Evolutionary conservation across 2,797 vertebrate species (phyloP), one percentile per base, ranked within the genome.

Genomic region (Tinamus major): DNA sequence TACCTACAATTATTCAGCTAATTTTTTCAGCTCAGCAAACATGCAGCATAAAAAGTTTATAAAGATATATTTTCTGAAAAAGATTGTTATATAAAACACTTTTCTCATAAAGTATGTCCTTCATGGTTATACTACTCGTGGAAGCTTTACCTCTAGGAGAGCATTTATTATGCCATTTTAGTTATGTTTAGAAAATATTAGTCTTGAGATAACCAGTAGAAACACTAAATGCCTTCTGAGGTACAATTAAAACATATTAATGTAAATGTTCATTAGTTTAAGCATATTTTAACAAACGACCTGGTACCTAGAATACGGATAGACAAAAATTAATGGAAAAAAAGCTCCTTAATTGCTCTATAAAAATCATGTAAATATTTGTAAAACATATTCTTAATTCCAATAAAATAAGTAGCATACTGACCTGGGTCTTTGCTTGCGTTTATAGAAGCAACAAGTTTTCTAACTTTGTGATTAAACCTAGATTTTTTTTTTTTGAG

Each of bases 281-380:
- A 86, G 76, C 58, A n/a, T 62, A 51, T 35, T 85, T 92, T 56
- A 62, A 59, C 53, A 92, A 62, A 20, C 79, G 94, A 64, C 68
- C 71, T 51, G 76, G 56, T 93, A 96, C 93, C 74, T 70, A 71
- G 69, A 90, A 56, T 77, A 85, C 81, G 62, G 15, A 13, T 63
- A 77, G 86, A 75, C 55, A 74, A 83, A 95, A 85, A 35, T 82
- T 91, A 78, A 90, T 85, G 90, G 68, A 83, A 89, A 65, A 23
- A 92, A 92, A 82, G 51, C 77, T 91, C 58, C 17, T 41, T 94
- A 96, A 96, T 96, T 95, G 88, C 81, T 87, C 70, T 74, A 93
- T 89, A 96, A 76, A 64, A 95, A 78, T 87, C 79, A 49, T 88
- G 95, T 95, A 96, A 96, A 96, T 96, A 96, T 96, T 96, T 94